Percentiles rank a stretch among this genome's conserved stretches.
Conservation (phyloP, 2,113 vertebrate genomes). For the Microtus montanus region DNA sequence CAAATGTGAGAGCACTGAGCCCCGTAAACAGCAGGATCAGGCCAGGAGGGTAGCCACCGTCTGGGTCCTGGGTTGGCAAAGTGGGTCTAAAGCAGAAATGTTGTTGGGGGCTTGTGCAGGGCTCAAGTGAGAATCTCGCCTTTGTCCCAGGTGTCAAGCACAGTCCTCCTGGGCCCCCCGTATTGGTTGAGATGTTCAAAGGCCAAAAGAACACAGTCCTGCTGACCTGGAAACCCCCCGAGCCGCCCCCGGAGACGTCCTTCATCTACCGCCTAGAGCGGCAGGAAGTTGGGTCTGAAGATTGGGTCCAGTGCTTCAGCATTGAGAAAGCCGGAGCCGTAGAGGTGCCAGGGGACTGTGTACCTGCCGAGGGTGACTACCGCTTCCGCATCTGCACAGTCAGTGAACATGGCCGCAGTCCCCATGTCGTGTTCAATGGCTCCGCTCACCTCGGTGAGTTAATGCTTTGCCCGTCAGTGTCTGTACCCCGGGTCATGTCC, state of each 20-base stretch:
- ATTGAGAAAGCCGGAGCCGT: slow-evolving; percentile 91
- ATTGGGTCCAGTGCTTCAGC: slow-evolving; percentile 95
- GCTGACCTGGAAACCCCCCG: slow-evolving; percentile 90
- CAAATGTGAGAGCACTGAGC: slow-evolving; percentile 88
- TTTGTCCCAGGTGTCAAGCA: slow-evolving; percentile 88
- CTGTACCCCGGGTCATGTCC: neutral
- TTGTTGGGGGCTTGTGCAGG: neutral
- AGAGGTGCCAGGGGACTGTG: slow-evolving; percentile 93
- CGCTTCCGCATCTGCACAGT: slow-evolving; percentile 93
- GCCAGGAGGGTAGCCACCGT: neutral
- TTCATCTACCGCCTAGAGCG: slow-evolving; percentile 93
- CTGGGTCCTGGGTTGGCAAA: neutral
- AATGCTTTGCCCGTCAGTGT: rapidly evolving
- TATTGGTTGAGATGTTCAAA: slow-evolving; percentile 91
- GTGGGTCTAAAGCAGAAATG: neutral
- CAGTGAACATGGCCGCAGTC: slow-evolving; percentile 93
- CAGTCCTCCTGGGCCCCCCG: slow-evolving; percentile 90
- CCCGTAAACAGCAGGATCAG: neutral
- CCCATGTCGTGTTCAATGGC: slow-evolving; percentile 92
- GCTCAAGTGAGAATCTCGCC: neutral
- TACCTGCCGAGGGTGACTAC: slow-evolving; percentile 93
- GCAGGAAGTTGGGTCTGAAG: slow-evolving; percentile 90
- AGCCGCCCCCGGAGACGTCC: slow-evolving; percentile 87
- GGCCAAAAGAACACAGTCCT: slow-evolving; percentile 91
- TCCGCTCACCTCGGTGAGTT: slow-evolving; percentile 93